Conservation (phyloP, 2,888 invertebrate genomes). For the Melieria omissa region DNA sequence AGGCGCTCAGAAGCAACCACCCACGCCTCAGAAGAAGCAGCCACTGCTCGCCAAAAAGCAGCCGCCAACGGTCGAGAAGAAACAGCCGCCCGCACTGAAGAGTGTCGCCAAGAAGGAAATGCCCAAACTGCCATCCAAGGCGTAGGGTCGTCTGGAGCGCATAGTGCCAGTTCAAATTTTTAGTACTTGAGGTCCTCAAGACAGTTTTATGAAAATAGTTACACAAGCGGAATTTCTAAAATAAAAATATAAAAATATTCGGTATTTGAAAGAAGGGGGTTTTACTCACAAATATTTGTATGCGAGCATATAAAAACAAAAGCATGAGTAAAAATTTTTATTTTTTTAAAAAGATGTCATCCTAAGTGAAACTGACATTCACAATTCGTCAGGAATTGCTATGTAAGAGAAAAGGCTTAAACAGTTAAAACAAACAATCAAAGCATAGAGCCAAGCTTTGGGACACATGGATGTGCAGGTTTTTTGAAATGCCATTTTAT, state of each 20-base stretch:
- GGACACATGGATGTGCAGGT: too few species aligned
- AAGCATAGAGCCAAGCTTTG: too few species aligned
- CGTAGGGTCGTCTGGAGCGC: neutral
- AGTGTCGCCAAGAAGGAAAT: neutral
- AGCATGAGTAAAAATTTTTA: too few species aligned
- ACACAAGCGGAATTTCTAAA: constrained; percentile 39
- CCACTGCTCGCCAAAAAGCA: constrained; percentile 27
- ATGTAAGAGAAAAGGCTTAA: too few species aligned
- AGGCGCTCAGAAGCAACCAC: constrained; percentile 28
- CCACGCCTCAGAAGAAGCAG: constrained; percentile 29
- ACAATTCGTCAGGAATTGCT: too few species aligned
- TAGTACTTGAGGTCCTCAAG: constrained; percentile 2
- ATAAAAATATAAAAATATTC: constrained; percentile 21
- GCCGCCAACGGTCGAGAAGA: constrained; percentile 22
- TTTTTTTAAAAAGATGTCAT: too few species aligned
- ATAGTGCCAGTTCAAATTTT: constrained; percentile 22
- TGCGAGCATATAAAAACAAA: too few species aligned
- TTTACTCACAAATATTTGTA: too few species aligned
- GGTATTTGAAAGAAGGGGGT: neutral
- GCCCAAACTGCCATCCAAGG: neutral
- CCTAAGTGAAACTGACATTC: too few species aligned
- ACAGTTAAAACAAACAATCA: too few species aligned
- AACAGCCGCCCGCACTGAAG: constrained; percentile 29
- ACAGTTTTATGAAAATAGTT: constrained; percentile 17
- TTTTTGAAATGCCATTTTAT: too few species aligned